phyloP scores from a whole-genome alignment of 2,888 invertebrate genomes.

The Pelosia muscerda region DNA sequence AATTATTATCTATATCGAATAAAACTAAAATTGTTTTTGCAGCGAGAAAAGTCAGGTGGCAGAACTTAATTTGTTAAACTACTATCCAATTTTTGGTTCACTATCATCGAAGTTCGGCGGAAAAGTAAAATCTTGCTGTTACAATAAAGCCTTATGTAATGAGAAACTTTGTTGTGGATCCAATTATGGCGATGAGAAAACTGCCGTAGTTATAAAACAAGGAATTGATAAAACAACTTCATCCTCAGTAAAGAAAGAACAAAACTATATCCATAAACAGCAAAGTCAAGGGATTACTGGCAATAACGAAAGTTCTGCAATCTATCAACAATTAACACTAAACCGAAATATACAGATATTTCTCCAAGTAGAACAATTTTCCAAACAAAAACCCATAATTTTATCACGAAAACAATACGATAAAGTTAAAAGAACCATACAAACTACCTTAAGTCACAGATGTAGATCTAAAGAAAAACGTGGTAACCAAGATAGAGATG shows the following conservation, averaged over 20 bases:
- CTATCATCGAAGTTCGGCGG: neutral
- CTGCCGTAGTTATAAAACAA: neutral
- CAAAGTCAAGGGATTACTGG: neutral
- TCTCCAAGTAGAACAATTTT: constrained; percentile 63
- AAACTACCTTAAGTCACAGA: constrained; percentile 48
- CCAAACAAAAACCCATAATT: constrained; percentile 67
- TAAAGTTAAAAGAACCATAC: constrained; percentile 70
- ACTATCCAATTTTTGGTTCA: constrained; percentile 21
- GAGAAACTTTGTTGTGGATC: neutral
- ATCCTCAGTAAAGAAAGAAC: neutral
- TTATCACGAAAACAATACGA: constrained; percentile 71
- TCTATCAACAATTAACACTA: constrained; percentile 57
- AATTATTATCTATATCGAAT: constrained; percentile 15
- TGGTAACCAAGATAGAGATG: constrained; percentile 48
- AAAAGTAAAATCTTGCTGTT: neutral
- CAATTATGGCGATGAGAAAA: neutral
- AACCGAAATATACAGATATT: constrained; percentile 69
- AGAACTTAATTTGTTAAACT: constrained; percentile 36
- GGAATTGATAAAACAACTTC: neutral
- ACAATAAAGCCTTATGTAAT: neutral
- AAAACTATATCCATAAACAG: neutral
- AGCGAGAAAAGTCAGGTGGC: constrained; percentile 47
- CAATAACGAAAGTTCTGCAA: constrained; percentile 28
- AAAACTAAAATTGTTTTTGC: constrained; percentile 26
- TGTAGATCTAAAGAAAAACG: constrained; percentile 34